Evolutionary conservation across 2,113 vertebrate genomes (phyloP).

Genomic region (Gavialis gangeticus): DNA sequence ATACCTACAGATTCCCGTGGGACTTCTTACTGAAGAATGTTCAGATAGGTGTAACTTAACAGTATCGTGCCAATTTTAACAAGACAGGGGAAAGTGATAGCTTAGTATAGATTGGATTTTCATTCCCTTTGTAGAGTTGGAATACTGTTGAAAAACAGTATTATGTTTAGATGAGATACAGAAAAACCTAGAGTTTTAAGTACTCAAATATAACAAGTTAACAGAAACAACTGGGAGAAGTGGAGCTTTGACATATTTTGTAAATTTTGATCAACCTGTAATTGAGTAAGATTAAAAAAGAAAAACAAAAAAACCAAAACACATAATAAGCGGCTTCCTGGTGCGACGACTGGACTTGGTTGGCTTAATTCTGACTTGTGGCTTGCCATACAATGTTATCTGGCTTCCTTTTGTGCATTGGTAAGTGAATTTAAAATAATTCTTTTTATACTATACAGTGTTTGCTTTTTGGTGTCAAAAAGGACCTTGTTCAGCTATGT

Average conservation of each 20-base stretch:
- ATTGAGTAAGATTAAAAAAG: not conserved
- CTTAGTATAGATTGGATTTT: not conserved
- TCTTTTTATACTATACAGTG: accelerated
- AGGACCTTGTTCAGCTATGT: not conserved
- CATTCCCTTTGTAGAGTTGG: not conserved
- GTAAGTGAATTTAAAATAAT: not conserved
- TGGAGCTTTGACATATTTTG: not conserved
- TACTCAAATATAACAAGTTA: not conserved
- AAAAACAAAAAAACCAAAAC: accelerated
- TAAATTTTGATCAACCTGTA: not conserved
- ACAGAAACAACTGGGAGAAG: not conserved
- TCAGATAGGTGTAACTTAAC: not conserved
- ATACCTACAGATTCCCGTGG: not conserved
- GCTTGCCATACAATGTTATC: not conserved
- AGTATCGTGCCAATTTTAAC: not conserved
- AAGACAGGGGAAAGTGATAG: accelerated
- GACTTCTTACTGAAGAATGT: not conserved
- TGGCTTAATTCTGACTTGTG: not conserved
- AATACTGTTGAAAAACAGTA: not conserved
- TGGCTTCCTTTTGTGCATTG: not conserved
- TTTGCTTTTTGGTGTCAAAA: not conserved
- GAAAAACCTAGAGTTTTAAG: not conserved
- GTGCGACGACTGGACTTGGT: not conserved
- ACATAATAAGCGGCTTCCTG: not conserved
- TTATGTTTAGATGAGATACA: not conserved